Conservation (phyloP, 2,888 invertebrate genomes). For the Thera britannica region DNA sequence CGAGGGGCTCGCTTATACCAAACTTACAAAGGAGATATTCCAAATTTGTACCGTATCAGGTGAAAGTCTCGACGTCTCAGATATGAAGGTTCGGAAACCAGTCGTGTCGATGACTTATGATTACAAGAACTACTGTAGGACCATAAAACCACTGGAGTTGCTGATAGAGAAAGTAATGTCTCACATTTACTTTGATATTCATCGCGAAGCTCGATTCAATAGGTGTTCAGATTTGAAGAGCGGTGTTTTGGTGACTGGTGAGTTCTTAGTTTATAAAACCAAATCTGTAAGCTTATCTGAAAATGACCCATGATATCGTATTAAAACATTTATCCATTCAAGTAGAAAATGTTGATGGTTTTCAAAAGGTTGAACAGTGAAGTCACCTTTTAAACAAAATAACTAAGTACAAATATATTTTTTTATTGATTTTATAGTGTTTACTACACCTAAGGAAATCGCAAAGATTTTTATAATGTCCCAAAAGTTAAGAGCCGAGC, state of each 20-base stretch:
- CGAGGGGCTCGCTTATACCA: constrained; percentile 73
- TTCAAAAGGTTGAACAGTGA: too few relatives aligned
- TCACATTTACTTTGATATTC: constrained; percentile 72
- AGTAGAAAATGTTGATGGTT: too few relatives aligned
- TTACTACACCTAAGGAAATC: too few relatives aligned
- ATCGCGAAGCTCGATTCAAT: constrained; percentile 71
- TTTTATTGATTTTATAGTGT: too few relatives aligned
- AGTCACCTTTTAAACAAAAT: too few relatives aligned
- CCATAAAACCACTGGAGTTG: constrained; percentile 79
- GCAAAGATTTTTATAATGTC: too few relatives aligned
- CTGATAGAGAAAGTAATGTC: constrained; percentile 64
- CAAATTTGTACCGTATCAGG: constrained; percentile 78
- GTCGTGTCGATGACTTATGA: constrained; percentile 65
- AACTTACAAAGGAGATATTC: constrained; percentile 80
- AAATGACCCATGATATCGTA: too few relatives aligned
- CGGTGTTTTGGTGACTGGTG: constrained; percentile 75
- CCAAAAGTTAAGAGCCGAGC: too few relatives aligned
- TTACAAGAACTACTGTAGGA: constrained; percentile 75
- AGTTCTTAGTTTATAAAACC: constrained; percentile 35
- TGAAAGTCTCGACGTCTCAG: constrained; percentile 63
- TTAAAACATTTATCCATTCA: too few relatives aligned
- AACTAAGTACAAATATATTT: too few relatives aligned
- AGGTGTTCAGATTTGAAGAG: constrained; percentile 70
- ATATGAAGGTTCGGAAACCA: constrained; percentile 59
- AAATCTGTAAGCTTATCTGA: too few relatives aligned